phyloP scores from a whole-genome alignment of 1,140 invertebrate species.

The Hermetia illucens region DNA sequence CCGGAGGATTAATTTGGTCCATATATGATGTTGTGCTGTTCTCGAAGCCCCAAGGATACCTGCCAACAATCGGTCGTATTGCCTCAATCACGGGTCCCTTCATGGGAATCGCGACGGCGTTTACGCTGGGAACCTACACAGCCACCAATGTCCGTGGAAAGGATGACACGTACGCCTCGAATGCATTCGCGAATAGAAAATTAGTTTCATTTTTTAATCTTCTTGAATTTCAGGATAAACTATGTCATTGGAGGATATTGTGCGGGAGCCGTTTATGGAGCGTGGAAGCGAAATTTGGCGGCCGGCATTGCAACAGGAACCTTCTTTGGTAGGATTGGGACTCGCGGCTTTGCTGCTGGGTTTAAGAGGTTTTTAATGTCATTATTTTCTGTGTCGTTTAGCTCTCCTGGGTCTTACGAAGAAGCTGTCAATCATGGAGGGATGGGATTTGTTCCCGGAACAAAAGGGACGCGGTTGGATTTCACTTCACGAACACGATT shows the following conservation, averaged over 20 bases:
- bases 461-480: constrained; percentile 14
- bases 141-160: constrained; percentile 43
- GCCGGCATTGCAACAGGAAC: constrained; percentile 20
- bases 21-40: constrained; percentile 41
- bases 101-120: constrained; percentile 46
- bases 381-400: constrained; percentile 20
- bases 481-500: constrained; percentile 25
- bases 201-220: background rate
- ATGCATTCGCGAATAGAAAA: background rate
- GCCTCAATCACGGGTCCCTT: constrained; percentile 41
- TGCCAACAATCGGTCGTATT: constrained; percentile 32
- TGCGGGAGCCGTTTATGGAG: constrained; percentile 40
- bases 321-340: constrained; percentile 3
- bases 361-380: constrained; percentile 5
- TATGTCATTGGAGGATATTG: constrained; percentile 41
- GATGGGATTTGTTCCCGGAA: constrained; percentile 35
- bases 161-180: constrained; percentile 37
- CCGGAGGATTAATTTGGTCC: constrained; percentile 32
- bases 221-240: constrained; percentile 29
- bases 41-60: constrained; percentile 39
- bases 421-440: constrained; percentile 37
- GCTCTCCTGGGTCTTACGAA: constrained; percentile 38
- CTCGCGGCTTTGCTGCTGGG: constrained; percentile 8
- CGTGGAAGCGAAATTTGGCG: constrained; percentile 31
- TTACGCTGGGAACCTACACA: constrained; percentile 42